Evolutionary conservation across 2,113 vertebrate genomes (phyloP).

Genomic region (Pelobates fuscus): DNA sequence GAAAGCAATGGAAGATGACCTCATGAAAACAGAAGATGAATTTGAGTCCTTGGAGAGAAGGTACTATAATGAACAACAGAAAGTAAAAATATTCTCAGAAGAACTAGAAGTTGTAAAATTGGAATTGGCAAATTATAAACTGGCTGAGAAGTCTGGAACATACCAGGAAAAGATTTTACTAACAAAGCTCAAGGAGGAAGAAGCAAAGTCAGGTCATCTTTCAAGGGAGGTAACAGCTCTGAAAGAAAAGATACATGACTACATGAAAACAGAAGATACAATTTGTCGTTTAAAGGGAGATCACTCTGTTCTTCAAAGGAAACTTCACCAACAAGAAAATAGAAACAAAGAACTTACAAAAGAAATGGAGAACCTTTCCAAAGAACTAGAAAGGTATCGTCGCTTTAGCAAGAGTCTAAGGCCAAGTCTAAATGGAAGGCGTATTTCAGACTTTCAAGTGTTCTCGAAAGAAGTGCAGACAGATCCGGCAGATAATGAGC

Average conservation of each 20-base stretch:
- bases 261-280: slow-evolving; percentile 87
- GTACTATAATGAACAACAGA: slow-evolving; percentile 82
- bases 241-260: slow-evolving; percentile 94
- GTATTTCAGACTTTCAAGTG: slow-evolving; percentile 87
- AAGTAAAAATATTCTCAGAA: slow-evolving; percentile 79
- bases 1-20: slow-evolving; percentile 88
- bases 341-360: slow-evolving; percentile 88
- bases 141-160: slow-evolving; percentile 88
- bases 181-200: slow-evolving; percentile 89
- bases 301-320: slow-evolving; percentile 84
- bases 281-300: slow-evolving; percentile 86
- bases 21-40: slow-evolving; percentile 88
- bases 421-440: slow-evolving; percentile 84
- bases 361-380: slow-evolving; percentile 90
- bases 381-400: slow-evolving; percentile 90
- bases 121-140: slow-evolving; percentile 87
- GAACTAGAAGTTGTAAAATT: slow-evolving; percentile 85
- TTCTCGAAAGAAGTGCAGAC: slow-evolving; percentile 95
- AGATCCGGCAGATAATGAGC: slow-evolving; percentile 77
- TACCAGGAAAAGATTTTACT: slow-evolving; percentile 89
- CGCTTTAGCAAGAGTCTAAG: slow-evolving; percentile 88
- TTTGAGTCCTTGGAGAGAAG: slow-evolving; percentile 86
- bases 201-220: slow-evolving; percentile 87
- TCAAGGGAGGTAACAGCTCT: slow-evolving; percentile 87
- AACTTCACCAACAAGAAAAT: slow-evolving; percentile 90